phyloP scores from a whole-genome alignment of 2,113 vertebrate genomes.

The Aegypius monachus region DNA sequence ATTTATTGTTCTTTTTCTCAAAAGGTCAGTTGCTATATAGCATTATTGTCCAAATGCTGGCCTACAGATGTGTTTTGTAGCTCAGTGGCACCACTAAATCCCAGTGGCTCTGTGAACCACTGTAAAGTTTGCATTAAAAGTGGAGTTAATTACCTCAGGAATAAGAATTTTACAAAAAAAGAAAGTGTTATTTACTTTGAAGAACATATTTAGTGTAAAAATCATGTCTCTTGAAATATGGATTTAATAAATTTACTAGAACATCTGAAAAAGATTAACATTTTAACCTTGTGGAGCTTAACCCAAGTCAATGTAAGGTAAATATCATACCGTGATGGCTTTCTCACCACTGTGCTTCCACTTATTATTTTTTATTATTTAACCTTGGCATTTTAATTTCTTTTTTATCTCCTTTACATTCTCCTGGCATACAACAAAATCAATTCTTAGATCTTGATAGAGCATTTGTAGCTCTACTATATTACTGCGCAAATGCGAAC shows the following conservation, averaged over 20 bases:
- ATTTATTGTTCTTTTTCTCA: neutral
- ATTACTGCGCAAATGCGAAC: conserved; percentile 1
- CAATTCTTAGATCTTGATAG: conserved; percentile 21
- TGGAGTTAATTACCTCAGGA: neutral
- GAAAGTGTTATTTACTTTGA: neutral
- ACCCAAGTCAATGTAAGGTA: neutral
- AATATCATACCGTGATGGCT: neutral
- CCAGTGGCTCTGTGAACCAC: neutral
- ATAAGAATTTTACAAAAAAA: neutral
- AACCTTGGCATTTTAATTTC: conserved; percentile 38
- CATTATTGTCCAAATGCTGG: neutral
- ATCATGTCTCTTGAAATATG: conserved; percentile 39
- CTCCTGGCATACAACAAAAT: neutral
- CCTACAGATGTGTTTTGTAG: neutral
- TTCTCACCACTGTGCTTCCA: neutral
- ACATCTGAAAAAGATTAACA: neutral
- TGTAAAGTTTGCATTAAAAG: neutral
- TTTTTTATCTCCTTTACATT: conserved; percentile 44
- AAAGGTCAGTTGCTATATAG: neutral
- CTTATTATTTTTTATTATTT: conserved; percentile 35
- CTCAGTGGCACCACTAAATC: neutral
- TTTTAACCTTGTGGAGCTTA: conserved; percentile 13
- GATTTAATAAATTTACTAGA: neutral
- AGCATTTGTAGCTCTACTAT: neutral
- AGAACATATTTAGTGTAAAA: conserved; percentile 17